Evolutionary conservation across 92 coral and sea anemone genomes (phyloP).

Genomic region (Meandrina meandrites): DNA sequence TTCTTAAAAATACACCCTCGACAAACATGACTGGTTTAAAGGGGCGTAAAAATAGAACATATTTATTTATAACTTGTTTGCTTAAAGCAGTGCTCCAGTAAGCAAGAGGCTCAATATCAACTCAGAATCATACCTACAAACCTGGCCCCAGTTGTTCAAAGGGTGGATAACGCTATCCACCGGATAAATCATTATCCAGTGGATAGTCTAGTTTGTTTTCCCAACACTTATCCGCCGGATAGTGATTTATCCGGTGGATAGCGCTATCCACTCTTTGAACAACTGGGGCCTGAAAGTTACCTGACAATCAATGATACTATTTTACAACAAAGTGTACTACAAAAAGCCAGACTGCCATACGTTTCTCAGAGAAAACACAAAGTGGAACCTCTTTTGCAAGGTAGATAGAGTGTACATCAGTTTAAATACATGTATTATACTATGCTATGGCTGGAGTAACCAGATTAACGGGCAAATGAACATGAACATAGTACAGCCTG

Average conservation of each 20-base stretch:
- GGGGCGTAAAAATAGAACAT: not conserved
- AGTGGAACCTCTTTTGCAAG: not conserved
- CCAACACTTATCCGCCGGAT: too few relatives aligned
- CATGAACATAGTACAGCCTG: not conserved
- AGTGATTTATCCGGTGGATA: too few relatives aligned
- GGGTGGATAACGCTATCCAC: too few relatives aligned
- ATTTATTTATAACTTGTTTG: too few relatives aligned
- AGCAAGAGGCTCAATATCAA: not conserved
- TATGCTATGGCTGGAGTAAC: not conserved
- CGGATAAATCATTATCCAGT: too few relatives aligned
- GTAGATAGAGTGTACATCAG: not conserved
- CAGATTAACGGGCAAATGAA: not conserved
- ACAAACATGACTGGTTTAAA: not conserved
- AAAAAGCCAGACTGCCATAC: not conserved
- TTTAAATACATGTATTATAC: not conserved
- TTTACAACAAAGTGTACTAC: not conserved
- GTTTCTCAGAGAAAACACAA: not conserved
- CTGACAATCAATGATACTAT: not conserved
- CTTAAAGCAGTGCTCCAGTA: not conserved
- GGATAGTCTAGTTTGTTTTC: too few relatives aligned
- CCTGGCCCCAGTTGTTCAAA: too few relatives aligned
- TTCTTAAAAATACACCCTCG: not conserved
- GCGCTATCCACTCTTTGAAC: too few relatives aligned
- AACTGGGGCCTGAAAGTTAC: not conserved
- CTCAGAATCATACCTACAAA: not conserved